Conservation (phyloP, 1,140 invertebrate species). For the Pissodes strobi region DNA sequence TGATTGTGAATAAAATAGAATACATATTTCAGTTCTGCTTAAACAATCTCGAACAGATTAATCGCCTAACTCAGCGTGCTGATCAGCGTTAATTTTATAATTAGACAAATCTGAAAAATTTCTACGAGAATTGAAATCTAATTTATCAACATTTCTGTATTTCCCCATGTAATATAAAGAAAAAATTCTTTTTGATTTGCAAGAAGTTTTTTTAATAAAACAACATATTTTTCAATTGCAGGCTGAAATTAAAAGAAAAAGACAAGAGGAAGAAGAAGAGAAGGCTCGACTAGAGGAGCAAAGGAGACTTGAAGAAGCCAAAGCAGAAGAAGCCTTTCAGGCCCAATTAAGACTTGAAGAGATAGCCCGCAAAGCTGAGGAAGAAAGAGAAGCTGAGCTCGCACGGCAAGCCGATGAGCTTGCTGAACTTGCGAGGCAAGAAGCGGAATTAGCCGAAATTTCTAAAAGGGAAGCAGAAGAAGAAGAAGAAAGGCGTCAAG, state of each 20-base stretch:
- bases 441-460: slow-evolving; percentile 64
- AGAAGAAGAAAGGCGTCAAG: slow-evolving; percentile 48
- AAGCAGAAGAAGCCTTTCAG: slow-evolving; percentile 58
- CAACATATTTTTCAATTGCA: no score
- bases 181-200: no score
- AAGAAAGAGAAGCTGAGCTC: slow-evolving; percentile 59
- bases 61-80: no score
- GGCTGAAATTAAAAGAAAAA: slow-evolving; percentile 54
- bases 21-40: no score
- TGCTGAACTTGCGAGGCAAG: slow-evolving; percentile 57
- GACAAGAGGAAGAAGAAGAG: slow-evolving; percentile 56
- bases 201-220: no score
- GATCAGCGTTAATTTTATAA: no score
- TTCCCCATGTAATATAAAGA: no score
- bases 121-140: no score
- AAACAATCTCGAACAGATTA: no score
- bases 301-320: slow-evolving; percentile 58
- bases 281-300: slow-evolving; percentile 59
- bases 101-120: no score
- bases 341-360: slow-evolving; percentile 56
- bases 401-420: slow-evolving; percentile 61
- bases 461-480: slow-evolving; percentile 62
- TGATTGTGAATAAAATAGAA: no score
- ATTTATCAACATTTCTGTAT: no score
- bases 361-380: slow-evolving; percentile 61